Base-by-base conservation (phyloP, 2,888 invertebrate genomes). In the Melanotus villosus region DNA sequence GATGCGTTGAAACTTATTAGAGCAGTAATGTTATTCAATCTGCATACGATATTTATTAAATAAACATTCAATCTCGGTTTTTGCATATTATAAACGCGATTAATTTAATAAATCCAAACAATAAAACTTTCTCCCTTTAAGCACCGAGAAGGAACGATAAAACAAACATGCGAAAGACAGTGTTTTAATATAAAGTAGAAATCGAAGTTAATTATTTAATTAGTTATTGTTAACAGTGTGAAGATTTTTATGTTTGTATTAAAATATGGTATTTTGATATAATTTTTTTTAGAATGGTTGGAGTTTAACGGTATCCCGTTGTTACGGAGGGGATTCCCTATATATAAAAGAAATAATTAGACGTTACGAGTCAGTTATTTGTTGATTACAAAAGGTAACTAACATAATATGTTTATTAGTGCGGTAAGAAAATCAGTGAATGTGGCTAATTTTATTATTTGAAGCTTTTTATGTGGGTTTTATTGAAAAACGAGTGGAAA, bases 341-440 rank as follows among this genome's bases (percentile, higher is more conserved):
- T 65, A 60, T 66, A 66, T 52, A 66, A 59, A 50, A 59, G 59
- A 66, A 66, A 41, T 66, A 56, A 56, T 56, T 56, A 56, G 36
- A 38, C 10, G 56, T 56, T 56, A 38, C 36, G 23, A 56, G 36
- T 56, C 56, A 56, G 56, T 56, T 16, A 56, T 56, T 38, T 19
- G 19, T 38, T 56, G n/a, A 56, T 56, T 56, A 23, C 38, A n/a
- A 52, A 56, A 56, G 56, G 56, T 38, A 56, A 36, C 56, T 38
- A 36, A 52, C 52, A 52, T 52, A 52, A 18, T 52, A 30, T 1
- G 52, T 32, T 52, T 52, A 47, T 47, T 23, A 47, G 47, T 47
- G 47, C 47, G 12, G 23, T 19, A 41, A 41, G 14, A 41, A 7
- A 16, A 18, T 3, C 41, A 41, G 41, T 41, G 41, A 41, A 41